Evolutionary conservation across 2,113 vertebrate species (phyloP).

Genomic region (Daboia siamensis): DNA sequence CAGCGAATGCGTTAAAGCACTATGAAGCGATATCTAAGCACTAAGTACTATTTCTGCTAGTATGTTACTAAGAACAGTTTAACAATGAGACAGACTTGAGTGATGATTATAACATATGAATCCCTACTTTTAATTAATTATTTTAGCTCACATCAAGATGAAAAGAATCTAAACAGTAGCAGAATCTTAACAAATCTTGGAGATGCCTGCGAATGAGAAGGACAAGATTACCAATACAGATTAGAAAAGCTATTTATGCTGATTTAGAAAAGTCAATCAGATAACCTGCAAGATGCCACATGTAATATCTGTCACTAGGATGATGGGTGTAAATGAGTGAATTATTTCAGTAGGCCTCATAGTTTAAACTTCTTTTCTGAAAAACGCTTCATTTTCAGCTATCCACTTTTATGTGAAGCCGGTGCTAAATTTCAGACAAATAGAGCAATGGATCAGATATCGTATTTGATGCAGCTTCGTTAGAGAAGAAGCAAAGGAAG

Average conservation of each 20-base stretch:
- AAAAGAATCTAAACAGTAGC: not conserved
- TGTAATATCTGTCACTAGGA: not conserved
- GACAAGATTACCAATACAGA: not conserved
- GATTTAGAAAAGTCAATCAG: not conserved
- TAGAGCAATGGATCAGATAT: not conserved
- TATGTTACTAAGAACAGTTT: not conserved
- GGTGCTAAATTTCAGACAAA: not conserved
- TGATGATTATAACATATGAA: not conserved
- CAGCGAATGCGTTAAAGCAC: not conserved
- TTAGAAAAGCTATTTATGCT: not conserved
- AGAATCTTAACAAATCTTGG: not conserved
- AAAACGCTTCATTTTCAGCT: not conserved
- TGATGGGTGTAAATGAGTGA: constrained; percentile 31
- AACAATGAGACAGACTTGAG: not conserved
- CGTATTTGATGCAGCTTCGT: not conserved
- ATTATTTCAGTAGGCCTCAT: constrained; percentile 23
- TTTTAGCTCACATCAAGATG: not conserved
- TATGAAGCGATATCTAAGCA: not conserved
- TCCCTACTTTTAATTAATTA: not conserved
- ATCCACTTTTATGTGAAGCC: not conserved
- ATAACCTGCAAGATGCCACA: constrained; percentile 9
- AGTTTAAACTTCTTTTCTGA: constrained; percentile 7
- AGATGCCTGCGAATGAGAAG: not conserved
- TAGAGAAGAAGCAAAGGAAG: not conserved
- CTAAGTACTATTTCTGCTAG: not conserved